Conservation (phyloP, 2,888 invertebrate genomes). For the Tenthredo notha region DNA sequence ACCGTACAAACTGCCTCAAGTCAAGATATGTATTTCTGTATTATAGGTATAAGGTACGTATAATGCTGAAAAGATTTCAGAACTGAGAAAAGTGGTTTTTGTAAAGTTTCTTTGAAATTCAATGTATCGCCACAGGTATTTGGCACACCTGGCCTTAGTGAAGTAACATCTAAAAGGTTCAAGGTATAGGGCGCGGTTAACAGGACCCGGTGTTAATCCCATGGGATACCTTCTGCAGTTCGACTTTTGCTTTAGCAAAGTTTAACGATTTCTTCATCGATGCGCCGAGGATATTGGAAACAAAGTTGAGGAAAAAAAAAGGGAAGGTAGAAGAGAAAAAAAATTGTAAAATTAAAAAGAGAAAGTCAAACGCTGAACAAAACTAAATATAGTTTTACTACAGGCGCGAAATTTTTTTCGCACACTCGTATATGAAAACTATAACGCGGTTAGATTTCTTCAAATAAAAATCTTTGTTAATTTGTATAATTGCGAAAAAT, state of each 20-base stretch:
- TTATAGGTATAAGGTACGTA: background rate
- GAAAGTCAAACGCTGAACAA: background rate
- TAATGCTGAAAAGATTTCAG: background rate
- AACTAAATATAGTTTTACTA: background rate
- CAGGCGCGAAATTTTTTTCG: background rate
- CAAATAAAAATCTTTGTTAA: background rate
- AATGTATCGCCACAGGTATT: background rate
- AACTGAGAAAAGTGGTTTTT: conserved; percentile 5
- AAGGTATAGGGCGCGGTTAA: conserved; percentile 2
- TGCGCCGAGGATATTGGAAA: background rate
- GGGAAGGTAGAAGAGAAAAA: background rate
- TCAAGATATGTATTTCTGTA: background rate
- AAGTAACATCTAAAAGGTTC: background rate
- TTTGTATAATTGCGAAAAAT: background rate
- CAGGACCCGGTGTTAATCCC: conserved; percentile 25
- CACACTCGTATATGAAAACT: background rate
- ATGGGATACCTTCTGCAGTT: conserved; percentile 1
- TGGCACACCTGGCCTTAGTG: conserved; percentile 17
- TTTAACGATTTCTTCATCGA: conserved; percentile 22
- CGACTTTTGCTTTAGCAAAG: conserved; percentile 25
- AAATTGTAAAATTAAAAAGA: background rate
- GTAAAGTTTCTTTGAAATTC: background rate
- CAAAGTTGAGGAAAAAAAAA: background rate
- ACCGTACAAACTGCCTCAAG: no score
- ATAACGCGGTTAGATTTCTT: background rate